Evolutionary conservation across 2,113 vertebrate genomes (phyloP).

Genomic region (Tragelaphus imberbis): DNA sequence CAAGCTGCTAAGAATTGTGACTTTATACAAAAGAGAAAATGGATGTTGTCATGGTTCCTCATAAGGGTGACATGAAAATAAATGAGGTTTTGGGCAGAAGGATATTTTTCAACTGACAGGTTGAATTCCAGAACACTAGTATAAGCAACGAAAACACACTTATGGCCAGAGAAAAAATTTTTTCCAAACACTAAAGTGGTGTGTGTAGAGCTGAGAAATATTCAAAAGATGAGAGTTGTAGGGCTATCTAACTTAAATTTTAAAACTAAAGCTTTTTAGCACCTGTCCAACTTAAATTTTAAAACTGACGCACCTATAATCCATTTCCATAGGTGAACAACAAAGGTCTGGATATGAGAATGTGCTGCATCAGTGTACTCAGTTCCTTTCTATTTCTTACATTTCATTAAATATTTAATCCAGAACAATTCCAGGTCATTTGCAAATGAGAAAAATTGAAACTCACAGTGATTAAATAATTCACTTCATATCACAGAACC

Average conservation of each 20-base stretch:
- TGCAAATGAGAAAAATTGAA: constrained; percentile 1
- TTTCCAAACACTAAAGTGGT: background rate
- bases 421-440: background rate
- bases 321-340: background rate
- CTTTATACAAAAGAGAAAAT: background rate
- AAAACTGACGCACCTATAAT: background rate
- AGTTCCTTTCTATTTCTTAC: background rate
- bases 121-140: background rate
- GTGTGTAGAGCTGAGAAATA: background rate
- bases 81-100: background rate
- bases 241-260: background rate
- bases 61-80: background rate
- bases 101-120: background rate
- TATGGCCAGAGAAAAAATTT: background rate
- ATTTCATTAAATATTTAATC: background rate
- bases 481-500: background rate
- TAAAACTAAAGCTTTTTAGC: background rate
- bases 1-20: background rate
- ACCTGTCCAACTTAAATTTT: background rate
- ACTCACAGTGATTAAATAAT: background rate
- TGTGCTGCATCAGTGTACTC: background rate
- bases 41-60: background rate
- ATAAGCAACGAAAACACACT: background rate
- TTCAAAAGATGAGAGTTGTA: background rate
- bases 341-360: background rate